Conservation (phyloP, 2,113 vertebrate genomes). For the Caranx ignobilis region DNA sequence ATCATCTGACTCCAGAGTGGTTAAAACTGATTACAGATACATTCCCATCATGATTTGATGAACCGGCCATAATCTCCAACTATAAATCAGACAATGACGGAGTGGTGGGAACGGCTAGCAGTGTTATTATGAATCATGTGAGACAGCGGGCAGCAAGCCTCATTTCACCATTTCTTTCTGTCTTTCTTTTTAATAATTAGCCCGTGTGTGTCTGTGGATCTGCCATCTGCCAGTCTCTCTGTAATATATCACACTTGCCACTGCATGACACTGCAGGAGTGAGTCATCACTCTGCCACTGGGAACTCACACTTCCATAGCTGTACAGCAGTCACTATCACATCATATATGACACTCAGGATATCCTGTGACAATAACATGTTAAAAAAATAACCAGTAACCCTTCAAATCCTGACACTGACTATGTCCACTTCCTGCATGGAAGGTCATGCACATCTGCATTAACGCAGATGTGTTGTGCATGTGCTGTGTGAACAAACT, state of each 20-base stretch:
- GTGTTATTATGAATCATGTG: neutral
- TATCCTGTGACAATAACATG: neutral
- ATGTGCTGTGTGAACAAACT: neutral
- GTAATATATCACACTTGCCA: conserved; percentile 3
- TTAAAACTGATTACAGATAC: neutral
- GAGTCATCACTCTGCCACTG: conserved; percentile 26
- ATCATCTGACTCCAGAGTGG: neutral
- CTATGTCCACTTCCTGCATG: neutral
- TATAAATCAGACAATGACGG: neutral
- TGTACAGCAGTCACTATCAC: neutral
- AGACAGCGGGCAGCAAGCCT: neutral
- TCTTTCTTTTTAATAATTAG: neutral
- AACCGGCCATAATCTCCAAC: neutral
- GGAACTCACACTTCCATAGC: neutral
- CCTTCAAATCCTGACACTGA: neutral
- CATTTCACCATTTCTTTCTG: neutral
- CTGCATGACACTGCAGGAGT: conserved; percentile 18
- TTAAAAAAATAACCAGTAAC: no score
- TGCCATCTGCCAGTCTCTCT: conserved; percentile 9
- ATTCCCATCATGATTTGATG: neutral
- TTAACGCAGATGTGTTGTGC: neutral
- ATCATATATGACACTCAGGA: neutral
- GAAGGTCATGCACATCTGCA: neutral
- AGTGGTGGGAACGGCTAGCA: neutral
- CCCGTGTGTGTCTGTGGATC: neutral